These are phyloP conservation scores for Chironomus tepperi DNA, from an alignment of 1,140 invertebrate genomes.

Conservation along the genomic window DNA sequence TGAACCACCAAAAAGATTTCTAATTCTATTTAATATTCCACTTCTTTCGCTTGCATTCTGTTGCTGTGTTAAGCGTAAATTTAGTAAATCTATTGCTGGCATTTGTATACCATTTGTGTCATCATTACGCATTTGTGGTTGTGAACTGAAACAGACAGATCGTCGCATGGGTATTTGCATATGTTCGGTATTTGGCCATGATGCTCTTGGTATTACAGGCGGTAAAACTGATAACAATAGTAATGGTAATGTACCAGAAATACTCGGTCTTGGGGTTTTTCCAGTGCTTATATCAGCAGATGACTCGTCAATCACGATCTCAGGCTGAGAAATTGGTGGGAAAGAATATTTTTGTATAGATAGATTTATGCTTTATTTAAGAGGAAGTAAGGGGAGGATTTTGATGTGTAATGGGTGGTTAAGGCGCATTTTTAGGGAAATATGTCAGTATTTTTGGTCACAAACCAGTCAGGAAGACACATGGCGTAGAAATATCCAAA, in stretches of 20 bases:
- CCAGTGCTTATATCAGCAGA: conserved; percentile 31
- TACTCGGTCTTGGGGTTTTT: conserved; percentile 49
- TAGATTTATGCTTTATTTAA: no score
- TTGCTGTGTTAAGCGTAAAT: conserved; percentile 45
- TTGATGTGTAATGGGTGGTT: no score
- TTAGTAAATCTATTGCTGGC: conserved; percentile 47
- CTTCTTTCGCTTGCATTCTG: conserved; percentile 45
- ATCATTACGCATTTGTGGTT: conserved; percentile 46
- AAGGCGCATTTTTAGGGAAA: no score
- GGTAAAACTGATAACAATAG: conserved; percentile 60
- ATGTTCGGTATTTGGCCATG: conserved; percentile 61
- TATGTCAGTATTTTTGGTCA: no score
- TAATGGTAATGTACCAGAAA: conserved; percentile 57
- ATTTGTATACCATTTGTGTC: conserved; percentile 30
- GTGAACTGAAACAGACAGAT: conserved; percentile 53
- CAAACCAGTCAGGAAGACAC: no score
- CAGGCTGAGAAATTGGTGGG: conserved; percentile 36
- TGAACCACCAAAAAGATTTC: conserved; percentile 51
- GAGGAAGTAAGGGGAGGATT: no score
- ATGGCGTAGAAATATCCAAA: no score
- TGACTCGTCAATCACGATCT: conserved; percentile 42
- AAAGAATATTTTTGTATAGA: no score
- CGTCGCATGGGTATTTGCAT: conserved; percentile 45
- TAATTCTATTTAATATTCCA: conserved; percentile 44
- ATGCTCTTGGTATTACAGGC: conserved; percentile 61